Percentiles rank a stretch among this genome's conserved stretches.
Conservation (phyloP, 2,888 invertebrate species). For the Aphidoletes aphidimyza region DNA sequence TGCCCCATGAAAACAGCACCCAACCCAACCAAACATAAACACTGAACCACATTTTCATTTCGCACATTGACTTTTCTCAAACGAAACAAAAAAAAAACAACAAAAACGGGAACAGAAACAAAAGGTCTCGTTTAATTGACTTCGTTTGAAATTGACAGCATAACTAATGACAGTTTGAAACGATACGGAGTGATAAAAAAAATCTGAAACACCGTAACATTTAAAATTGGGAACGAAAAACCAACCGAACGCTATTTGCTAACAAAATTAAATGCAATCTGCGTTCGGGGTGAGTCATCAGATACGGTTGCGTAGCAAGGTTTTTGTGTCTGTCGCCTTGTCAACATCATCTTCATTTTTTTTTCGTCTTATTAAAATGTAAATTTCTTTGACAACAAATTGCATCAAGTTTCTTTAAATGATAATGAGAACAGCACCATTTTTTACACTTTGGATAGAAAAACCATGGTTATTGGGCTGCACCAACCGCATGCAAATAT, state of each 20-base stretch:
- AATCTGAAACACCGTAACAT: not conserved
- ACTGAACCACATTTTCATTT: constrained; percentile 24
- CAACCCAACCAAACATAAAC: not conserved
- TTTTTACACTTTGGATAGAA: too few species aligned
- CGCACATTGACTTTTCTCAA: constrained; percentile 30
- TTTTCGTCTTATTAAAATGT: constrained; percentile 39
- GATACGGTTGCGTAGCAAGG: not conserved
- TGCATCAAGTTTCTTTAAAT: not conserved
- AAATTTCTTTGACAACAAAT: constrained; percentile 39
- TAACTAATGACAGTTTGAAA: constrained; percentile 34
- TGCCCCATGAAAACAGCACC: not conserved
- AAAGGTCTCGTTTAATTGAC: constrained; percentile 48
- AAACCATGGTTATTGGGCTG: too few species aligned
- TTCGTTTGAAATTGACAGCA: constrained; percentile 40
- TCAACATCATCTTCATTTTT: constrained; percentile 3
- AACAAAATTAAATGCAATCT: not conserved
- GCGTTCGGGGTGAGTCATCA: not conserved
- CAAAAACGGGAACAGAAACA: too few species aligned
- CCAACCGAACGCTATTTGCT: not conserved
- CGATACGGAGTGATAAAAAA: constrained; percentile 11
- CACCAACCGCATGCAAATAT: too few species aligned
- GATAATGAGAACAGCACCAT: not conserved
- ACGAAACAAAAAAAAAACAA: not conserved
- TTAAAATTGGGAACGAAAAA: not conserved
- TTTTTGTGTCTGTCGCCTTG: not conserved